Percentiles rank a stretch among this genome's conserved stretches.
These are phyloP conservation scores for Crypturellus undulatus DNA, from an alignment of 2,113 vertebrate species.

Conservation along the genomic window DNA sequence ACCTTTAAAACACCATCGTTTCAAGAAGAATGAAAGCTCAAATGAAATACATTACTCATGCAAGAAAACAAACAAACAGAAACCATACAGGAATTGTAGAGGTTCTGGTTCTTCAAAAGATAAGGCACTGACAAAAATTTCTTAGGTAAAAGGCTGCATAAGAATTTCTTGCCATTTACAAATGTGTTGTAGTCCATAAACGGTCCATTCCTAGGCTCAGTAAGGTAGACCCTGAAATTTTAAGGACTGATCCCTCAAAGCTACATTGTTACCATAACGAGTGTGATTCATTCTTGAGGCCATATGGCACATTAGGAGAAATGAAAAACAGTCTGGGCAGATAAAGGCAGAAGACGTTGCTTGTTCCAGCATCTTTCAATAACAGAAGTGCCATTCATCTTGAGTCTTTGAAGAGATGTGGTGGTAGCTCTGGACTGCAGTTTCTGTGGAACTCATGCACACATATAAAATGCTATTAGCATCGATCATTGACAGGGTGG, in stretches of 20 bases:
- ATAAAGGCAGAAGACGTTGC: slow-evolving; percentile 79
- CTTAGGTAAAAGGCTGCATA: slow-evolving; percentile 89
- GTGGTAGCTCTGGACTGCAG: slow-evolving; percentile 70
- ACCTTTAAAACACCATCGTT: slow-evolving; percentile 62
- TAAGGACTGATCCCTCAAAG: slow-evolving; percentile 81
- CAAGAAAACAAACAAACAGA: slow-evolving; percentile 43
- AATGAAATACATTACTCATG: slow-evolving; percentile 66
- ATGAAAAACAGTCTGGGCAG: slow-evolving; percentile 83
- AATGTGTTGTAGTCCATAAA: slow-evolving; percentile 79
- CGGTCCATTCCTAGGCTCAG: slow-evolving; percentile 80
- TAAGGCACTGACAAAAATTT: slow-evolving; percentile 90
- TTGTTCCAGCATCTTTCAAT: slow-evolving; percentile 68
- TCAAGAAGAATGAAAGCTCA: slow-evolving; percentile 67
- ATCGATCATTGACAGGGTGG: slow-evolving; percentile 66
- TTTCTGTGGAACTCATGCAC: slow-evolving; percentile 82
- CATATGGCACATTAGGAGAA: slow-evolving; percentile 77
- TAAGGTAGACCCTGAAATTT: slow-evolving; percentile 81
- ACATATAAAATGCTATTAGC: slow-evolving; percentile 78
- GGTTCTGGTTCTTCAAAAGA: slow-evolving; percentile 82
- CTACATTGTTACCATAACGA: slow-evolving; percentile 77
- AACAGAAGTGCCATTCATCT: slow-evolving; percentile 64
- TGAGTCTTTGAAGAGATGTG: slow-evolving; percentile 70
- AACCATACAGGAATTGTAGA: slow-evolving; percentile 76
- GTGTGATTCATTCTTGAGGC: slow-evolving; percentile 76
- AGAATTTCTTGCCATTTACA: slow-evolving; percentile 85